Percentiles rank a stretch among this genome's conserved stretches.
Evolutionary conservation across 2,888 invertebrate species (phyloP).

Genomic region (Orthosia gothica): DNA sequence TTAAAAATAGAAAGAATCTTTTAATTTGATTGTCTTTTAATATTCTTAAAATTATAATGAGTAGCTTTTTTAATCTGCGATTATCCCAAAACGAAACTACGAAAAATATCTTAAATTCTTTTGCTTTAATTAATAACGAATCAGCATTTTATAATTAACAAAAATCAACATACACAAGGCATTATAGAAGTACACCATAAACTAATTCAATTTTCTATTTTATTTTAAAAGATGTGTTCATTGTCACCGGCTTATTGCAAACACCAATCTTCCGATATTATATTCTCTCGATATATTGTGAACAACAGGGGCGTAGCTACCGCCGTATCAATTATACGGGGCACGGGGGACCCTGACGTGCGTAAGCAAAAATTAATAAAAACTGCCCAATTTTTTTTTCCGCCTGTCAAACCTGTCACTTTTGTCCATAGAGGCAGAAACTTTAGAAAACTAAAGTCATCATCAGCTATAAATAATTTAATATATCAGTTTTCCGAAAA

Average conservation of each 20-base stretch:
- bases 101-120: slow-evolving; percentile 23
- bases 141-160: slow-evolving; percentile 44
- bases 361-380: too few relatives aligned
- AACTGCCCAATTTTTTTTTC: too few relatives aligned
- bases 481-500: too few relatives aligned
- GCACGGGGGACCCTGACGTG: too few relatives aligned
- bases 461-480: too few relatives aligned
- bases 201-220: slow-evolving; percentile 28
- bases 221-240: slow-evolving; percentile 21
- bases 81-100: slow-evolving; percentile 45
- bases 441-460: too few relatives aligned
- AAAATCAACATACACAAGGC: slow-evolving; percentile 44
- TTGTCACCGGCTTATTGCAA: background rate
- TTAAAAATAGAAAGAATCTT: slow-evolving; percentile 29
- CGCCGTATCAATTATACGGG: too few relatives aligned
- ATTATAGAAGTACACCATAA: slow-evolving; percentile 24
- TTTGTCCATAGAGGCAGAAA: too few relatives aligned
- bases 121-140: slow-evolving; percentile 42
- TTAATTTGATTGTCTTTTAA: slow-evolving; percentile 47
- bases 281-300: background rate
- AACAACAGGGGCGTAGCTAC: too few relatives aligned
- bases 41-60: slow-evolving; percentile 39
- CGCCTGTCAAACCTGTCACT: too few relatives aligned
- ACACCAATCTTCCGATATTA: background rate
- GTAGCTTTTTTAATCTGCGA: slow-evolving; percentile 47